Evolutionary conservation across 2,113 vertebrate genomes (phyloP), one percentile per base, ranked within the genome.

Genomic region (Pollimyrus isidori): DNA sequence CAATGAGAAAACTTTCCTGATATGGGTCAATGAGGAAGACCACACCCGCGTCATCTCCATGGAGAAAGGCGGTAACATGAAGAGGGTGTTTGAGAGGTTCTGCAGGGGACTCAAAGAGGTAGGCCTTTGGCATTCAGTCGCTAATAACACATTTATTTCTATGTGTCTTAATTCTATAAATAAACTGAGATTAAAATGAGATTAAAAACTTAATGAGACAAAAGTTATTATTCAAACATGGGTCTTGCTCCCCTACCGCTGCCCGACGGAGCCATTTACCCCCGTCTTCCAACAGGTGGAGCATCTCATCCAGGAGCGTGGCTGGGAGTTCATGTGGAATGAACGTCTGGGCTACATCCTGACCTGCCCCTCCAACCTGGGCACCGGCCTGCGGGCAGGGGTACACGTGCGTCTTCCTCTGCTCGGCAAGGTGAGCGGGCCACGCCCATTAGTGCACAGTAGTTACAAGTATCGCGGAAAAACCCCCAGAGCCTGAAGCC

Each of bases 311-410:
- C 96, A 97, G 92, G 97, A 97, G 90, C 93, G 97, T 56, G 97
- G 98, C 92, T 98, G 97, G 97, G 97, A 98, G 88, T 98, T 98
- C 95, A 98, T 98, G 97, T 98, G 98, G 98, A 98, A 98, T 0
- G 96, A 98, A 89, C 95, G 92, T 3, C 97, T 98, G 0, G 98
- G 98, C 0, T 98, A 98, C 84, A 89, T 98, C 89, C 95, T 98
- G 84, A 98, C 97, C 85, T 98, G 97, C 89, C 98, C 98, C 87
- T 98, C 98, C 48, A 98, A 98, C 93, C 95, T 98, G 89, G 98
- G 98, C 91, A 98, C 98, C 0, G 98, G 98, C 23, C 95, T 98
- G 89, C 94, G 97, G 0, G 97, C 98, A 0, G 98, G 97, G 7
- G 97, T 98, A 35, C 98, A 98, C 0, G 97, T 98, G 21, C 96